Percentiles rank a stretch among this genome's conserved stretches.
phyloP scores from a whole-genome alignment of 2,113 vertebrate genomes.

The Phrynosoma platyrhinos region DNA sequence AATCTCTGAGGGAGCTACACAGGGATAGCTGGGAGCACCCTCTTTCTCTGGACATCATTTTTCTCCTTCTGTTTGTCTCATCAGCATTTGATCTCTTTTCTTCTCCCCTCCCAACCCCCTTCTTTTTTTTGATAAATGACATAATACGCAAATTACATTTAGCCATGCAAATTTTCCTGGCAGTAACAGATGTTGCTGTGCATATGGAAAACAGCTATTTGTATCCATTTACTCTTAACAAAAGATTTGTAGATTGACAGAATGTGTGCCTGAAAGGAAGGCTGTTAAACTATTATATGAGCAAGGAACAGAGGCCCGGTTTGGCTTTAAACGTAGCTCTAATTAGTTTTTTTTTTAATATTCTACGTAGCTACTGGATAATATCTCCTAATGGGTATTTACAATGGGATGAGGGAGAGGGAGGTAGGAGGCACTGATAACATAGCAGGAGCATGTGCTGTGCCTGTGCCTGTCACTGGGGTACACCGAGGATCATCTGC shows the following conservation, averaged over 20 bases:
- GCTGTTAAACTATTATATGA: slow-evolving; percentile 39
- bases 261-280: slow-evolving; percentile 10
- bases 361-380: slow-evolving; percentile 23
- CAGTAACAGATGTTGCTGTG: slow-evolving; percentile 70
- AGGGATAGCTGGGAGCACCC: background rate
- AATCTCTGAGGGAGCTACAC: background rate
- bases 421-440: background rate
- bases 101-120: background rate
- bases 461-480: background rate
- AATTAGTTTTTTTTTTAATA: slow-evolving; percentile 52
- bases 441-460: background rate
- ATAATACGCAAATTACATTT: slow-evolving; percentile 64
- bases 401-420: slow-evolving; percentile 8
- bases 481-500: background rate
- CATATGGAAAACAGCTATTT: slow-evolving; percentile 61
- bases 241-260: slow-evolving; percentile 36
- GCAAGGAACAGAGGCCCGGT: slow-evolving; percentile 36
- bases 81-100: slow-evolving; percentile 13
- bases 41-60: background rate
- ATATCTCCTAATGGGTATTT: slow-evolving; percentile 48
- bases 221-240: slow-evolving; percentile 52
- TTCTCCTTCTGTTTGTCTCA: slow-evolving; percentile 14
- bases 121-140: slow-evolving; percentile 65
- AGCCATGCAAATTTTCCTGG: slow-evolving; percentile 69
- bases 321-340: slow-evolving; percentile 34